Percentiles rank a stretch among this genome's conserved stretches.
phyloP scores from a whole-genome alignment of 2,113 vertebrate genomes.

The Ondatra zibethicus region DNA sequence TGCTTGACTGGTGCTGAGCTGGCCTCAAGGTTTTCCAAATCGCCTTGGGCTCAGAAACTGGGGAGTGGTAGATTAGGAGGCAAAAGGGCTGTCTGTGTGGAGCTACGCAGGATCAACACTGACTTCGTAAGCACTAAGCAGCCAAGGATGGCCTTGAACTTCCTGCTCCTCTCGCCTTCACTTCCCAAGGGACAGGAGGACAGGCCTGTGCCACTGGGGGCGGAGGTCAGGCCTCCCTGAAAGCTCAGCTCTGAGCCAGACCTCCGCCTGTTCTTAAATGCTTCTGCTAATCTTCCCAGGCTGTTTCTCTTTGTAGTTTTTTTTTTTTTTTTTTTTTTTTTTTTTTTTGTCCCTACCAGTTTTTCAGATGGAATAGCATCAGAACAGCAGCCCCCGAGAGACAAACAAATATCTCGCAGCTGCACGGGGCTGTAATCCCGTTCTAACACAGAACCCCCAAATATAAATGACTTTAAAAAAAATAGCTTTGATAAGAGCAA shows the following conservation, averaged over 20 bases:
- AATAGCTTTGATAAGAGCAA: constrained; percentile 17
- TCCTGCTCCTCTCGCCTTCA: neutral
- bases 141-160: neutral
- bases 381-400: neutral
- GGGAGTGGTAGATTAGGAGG: neutral
- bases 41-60: neutral
- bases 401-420: neutral
- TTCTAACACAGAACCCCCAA: constrained; percentile 46
- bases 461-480: constrained; percentile 23
- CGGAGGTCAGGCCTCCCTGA: neutral
- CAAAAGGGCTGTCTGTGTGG: neutral
- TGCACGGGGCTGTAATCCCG: neutral
- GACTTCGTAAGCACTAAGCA: too few species aligned
- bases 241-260: neutral
- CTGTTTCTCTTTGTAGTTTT: neutral
- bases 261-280: neutral
- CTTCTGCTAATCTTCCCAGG: neutral
- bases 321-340: too few species aligned
- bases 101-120: neutral
- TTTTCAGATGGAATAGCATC: neutral
- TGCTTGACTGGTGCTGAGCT: neutral
- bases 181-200: neutral
- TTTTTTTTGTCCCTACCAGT: neutral
- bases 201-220: neutral
- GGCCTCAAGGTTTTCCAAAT: neutral